A percentile compares a stretch with the other conserved stretches of the same genome.
Conservation (phyloP, 1,140 invertebrate genomes). For the Conus ventricosus region DNA sequence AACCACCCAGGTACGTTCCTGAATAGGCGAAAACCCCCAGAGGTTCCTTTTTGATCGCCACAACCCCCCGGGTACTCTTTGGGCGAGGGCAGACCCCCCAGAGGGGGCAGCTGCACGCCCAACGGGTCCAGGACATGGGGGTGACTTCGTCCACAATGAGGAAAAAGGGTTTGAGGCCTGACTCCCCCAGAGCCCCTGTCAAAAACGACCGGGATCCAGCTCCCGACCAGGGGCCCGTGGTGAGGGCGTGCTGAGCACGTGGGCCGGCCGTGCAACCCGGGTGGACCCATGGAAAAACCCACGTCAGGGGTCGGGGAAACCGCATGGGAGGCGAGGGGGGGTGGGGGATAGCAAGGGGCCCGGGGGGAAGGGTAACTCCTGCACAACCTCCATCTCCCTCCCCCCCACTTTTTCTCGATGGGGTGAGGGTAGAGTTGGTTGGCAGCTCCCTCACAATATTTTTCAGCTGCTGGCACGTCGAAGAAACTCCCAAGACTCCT, state of each 20-base stretch:
- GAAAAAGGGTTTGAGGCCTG: background rate
- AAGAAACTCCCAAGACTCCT: background rate
- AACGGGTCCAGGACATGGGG: background rate
- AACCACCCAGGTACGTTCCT: too few species aligned
- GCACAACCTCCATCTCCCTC: background rate
- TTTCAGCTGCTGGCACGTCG: too few species aligned
- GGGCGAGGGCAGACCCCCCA: background rate
- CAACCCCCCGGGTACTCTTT: conserved; percentile 21
- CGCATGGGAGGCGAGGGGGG: background rate
- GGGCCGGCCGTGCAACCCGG: too few species aligned
- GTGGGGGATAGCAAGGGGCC: background rate
- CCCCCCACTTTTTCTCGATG: background rate
- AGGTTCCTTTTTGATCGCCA: conserved; percentile 5
- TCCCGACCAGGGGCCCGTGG: too few species aligned
- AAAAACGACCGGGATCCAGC: too few species aligned
- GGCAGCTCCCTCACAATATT: too few species aligned
- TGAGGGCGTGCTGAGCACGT: too few species aligned
- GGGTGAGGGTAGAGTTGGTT: too few species aligned
- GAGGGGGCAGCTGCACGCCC: background rate
- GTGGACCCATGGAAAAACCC: background rate
- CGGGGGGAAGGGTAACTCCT: background rate
- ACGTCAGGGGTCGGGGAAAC: background rate
- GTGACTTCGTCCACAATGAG: background rate
- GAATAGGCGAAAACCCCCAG: too few species aligned
- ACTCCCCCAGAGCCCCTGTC: too few species aligned